A percentile compares a stretch with the other conserved stretches of the same genome.
Evolutionary conservation across 2,888 invertebrate species (phyloP).

Genomic region (Diadegma fenestrale): DNA sequence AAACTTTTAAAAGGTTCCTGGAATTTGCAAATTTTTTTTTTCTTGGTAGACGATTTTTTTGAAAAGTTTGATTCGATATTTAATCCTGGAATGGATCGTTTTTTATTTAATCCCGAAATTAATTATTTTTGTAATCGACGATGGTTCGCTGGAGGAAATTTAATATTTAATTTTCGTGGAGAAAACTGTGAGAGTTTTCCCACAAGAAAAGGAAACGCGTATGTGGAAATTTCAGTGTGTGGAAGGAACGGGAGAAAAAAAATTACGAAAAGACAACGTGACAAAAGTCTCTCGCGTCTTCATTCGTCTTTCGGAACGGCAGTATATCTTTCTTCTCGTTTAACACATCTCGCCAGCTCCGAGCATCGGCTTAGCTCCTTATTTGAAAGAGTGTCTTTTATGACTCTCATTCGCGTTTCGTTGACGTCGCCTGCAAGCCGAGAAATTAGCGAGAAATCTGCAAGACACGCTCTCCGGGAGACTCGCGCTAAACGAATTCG

Average conservation of each 20-base stretch:
- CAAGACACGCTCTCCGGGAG: constrained; percentile 31
- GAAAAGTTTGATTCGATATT: too few relatives aligned
- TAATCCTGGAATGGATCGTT: too few relatives aligned
- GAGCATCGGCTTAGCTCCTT: constrained; percentile 57
- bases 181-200: not conserved
- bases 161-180: not conserved
- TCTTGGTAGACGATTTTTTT: too few relatives aligned
- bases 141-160: too few relatives aligned
- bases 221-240: constrained; percentile 5
- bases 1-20: too few relatives aligned
- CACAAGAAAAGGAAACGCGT: not conserved
- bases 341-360: constrained; percentile 59
- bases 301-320: constrained; percentile 26
- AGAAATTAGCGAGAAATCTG: constrained; percentile 23
- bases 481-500: constrained; percentile 26
- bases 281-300: constrained; percentile 8
- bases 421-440: constrained; percentile 37
- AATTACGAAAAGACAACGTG: constrained; percentile 1
- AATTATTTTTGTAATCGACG: too few relatives aligned
- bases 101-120: too few relatives aligned
- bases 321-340: constrained; percentile 53
- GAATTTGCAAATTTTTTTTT: too few relatives aligned
- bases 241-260: not conserved
- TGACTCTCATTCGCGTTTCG: constrained; percentile 60
- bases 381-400: constrained; percentile 66